phyloP scores from a whole-genome alignment of 2,113 vertebrate species.

The Dasyurus viverrinus region DNA sequence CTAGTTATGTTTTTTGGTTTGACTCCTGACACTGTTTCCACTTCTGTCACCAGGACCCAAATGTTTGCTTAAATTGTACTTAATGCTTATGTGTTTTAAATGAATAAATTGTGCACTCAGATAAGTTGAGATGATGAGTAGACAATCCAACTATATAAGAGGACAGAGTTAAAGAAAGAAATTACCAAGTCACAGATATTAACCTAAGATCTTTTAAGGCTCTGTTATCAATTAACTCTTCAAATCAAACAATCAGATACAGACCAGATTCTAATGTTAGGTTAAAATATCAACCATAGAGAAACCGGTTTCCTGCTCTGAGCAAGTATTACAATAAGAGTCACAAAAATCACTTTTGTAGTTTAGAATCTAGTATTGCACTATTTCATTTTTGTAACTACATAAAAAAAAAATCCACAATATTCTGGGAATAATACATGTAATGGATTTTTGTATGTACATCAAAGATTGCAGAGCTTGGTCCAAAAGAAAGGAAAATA shows the following conservation, averaged over 20 bases:
- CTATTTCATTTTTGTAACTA: slow-evolving; percentile 58
- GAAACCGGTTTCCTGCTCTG: background rate
- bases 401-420: slow-evolving; percentile 50
- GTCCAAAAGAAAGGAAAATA: slow-evolving; percentile 58
- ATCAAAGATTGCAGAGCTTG: slow-evolving; percentile 47
- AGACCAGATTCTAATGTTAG: slow-evolving; percentile 27
- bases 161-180: slow-evolving; percentile 24
- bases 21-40: background rate
- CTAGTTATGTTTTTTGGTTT: background rate
- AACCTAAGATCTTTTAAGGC: background rate
- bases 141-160: slow-evolving; percentile 3
- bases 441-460: slow-evolving; percentile 37
- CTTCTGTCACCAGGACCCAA: background rate
- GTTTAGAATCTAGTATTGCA: slow-evolving; percentile 52
- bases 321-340: slow-evolving; percentile 11
- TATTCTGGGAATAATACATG: slow-evolving; percentile 38
- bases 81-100: slow-evolving; percentile 34
- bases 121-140: background rate
- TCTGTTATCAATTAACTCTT: background rate
- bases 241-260: background rate
- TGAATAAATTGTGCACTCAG: slow-evolving; percentile 32
- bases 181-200: background rate
- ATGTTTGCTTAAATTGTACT: background rate
- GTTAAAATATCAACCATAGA: background rate
- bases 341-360: background rate